Evolutionary conservation across 2,113 vertebrate species (phyloP).

Genomic region (Naja naja): DNA sequence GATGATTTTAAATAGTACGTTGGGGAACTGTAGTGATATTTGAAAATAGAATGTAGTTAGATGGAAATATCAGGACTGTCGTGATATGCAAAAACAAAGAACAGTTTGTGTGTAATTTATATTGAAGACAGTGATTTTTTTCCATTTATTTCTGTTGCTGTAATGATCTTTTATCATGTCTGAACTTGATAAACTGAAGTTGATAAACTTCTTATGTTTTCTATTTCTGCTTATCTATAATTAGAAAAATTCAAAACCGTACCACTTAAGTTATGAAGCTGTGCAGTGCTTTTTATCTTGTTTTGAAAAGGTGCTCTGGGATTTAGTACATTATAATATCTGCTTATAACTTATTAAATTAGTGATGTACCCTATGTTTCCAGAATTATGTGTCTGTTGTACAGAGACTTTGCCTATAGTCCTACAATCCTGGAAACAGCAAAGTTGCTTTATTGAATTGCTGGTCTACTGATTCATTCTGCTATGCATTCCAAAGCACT

Average conservation of each 20-base stretch:
- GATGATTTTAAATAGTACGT: neutral
- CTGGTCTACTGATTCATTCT: no score
- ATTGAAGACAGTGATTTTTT: neutral
- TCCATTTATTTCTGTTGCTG: neutral
- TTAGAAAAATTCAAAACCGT: neutral
- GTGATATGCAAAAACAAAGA: neutral
- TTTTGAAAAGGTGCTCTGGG: no score
- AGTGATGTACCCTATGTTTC: no score
- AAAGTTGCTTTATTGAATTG: no score
- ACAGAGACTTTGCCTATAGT: no score
- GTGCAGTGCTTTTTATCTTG: no score
- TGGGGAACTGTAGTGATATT: neutral
- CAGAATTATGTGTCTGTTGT: no score
- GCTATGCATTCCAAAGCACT: no score
- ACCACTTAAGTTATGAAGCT: neutral
- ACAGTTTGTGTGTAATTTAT: neutral
- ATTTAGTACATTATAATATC: no score
- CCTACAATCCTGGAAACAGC: no score
- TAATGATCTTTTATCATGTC: neutral
- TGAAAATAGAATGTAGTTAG: slow-evolving; percentile 8
- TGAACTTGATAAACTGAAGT: neutral
- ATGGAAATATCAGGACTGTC: neutral
- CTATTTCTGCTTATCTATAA: neutral
- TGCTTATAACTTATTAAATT: no score
- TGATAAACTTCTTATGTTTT: neutral